Evolutionary conservation across 2,797 vertebrate species (phyloP).

Genomic region (Chaunax sp.): DNA sequence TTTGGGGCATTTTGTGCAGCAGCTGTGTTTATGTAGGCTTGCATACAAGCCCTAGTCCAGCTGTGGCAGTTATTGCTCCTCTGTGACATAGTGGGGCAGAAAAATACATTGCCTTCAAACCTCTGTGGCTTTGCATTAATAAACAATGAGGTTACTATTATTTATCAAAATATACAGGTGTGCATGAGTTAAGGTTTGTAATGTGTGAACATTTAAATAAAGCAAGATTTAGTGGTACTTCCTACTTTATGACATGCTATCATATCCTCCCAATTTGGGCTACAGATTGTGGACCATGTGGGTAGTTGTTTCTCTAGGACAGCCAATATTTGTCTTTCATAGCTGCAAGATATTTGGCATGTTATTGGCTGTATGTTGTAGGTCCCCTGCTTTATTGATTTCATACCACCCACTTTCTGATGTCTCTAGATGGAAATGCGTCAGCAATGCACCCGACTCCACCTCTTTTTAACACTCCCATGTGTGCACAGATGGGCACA

Average conservation of each 20-base stretch:
- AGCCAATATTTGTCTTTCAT: conserved; percentile 55
- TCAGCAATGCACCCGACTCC: too few species aligned
- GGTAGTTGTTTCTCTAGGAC: conserved; percentile 21
- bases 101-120: background rate
- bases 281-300: conserved; percentile 43
- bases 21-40: conserved; percentile 60
- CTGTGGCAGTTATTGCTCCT: conserved; percentile 45
- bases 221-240: background rate
- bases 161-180: conserved; percentile 11
- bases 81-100: conserved; percentile 2
- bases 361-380: conserved; percentile 33
- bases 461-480: too few species aligned
- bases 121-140: conserved; percentile 32
- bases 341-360: conserved; percentile 27
- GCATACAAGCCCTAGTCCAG: conserved; percentile 12
- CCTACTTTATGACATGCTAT: background rate
- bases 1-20: conserved; percentile 48
- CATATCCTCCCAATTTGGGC: conserved; percentile 5
- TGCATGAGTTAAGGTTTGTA: background rate
- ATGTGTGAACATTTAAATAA: background rate
- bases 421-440: too few species aligned
- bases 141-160: conserved; percentile 37
- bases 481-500: too few species aligned
- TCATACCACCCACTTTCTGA: too few species aligned
- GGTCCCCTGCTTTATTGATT: background rate